Conservation (phyloP, 2,888 invertebrate genomes). For the Loripinus fragilis region DNA sequence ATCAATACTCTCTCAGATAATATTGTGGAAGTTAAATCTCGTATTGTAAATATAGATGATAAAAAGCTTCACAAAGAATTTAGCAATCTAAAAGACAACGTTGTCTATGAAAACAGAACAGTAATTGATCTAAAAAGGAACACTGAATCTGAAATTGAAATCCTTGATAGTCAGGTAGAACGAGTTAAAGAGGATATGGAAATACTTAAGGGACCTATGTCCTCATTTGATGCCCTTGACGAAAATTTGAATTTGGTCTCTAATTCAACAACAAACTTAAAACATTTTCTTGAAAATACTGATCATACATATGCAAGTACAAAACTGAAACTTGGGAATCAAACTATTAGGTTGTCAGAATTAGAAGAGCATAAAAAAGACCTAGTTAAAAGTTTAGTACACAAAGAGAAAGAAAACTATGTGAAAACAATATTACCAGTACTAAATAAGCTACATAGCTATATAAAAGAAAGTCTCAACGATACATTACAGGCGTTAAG, state of each 20-base stretch:
- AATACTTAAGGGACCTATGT: neutral
- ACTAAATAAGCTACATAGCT: neutral
- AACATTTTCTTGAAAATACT: neutral
- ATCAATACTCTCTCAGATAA: neutral
- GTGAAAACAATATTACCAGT: slow-evolving; percentile 1
- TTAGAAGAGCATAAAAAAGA: neutral
- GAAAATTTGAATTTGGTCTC: neutral
- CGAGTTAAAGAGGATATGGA: neutral
- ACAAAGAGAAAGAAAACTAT: slow-evolving; percentile 34
- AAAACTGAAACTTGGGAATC: neutral
- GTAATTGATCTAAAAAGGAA: neutral
- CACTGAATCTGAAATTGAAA: neutral
- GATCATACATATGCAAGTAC: neutral
- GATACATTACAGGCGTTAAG: neutral
- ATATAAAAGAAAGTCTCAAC: neutral
- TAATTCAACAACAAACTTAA: neutral
- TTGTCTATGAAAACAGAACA: neutral
- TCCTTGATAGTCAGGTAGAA: neutral
- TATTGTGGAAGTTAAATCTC: neutral
- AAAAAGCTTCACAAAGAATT: neutral
- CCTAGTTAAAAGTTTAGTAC: neutral
- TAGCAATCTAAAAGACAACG: neutral
- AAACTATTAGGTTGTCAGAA: neutral
- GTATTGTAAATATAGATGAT: neutral
- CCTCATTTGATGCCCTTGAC: neutral